Evolutionary conservation across 1,140 invertebrate genomes (phyloP).

Genomic region (Cotesia typhae): DNA sequence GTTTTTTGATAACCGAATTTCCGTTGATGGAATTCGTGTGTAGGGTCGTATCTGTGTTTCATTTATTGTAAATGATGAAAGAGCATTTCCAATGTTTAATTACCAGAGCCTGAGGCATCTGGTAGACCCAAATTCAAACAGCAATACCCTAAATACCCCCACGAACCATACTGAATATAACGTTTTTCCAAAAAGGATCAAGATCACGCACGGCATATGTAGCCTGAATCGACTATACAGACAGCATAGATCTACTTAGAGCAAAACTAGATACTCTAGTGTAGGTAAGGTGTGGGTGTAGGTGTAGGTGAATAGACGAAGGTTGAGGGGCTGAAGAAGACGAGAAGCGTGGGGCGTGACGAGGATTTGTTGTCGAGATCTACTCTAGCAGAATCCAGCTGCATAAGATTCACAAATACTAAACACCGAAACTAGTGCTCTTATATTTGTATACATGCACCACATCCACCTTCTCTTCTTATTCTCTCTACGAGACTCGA

Average conservation of each 20-base stretch:
- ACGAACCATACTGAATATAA: conserved; percentile 19
- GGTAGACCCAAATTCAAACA: conserved; percentile 19
- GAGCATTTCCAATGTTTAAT: conserved; percentile 29
- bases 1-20: no score
- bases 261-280: neutral
- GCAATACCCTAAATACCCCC: conserved; percentile 33
- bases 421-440: neutral
- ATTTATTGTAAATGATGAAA: neutral
- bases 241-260: neutral
- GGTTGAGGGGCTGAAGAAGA: neutral
- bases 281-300: neutral
- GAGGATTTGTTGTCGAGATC: conserved; percentile 1
- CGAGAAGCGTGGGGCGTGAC: conserved; percentile 36
- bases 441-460: neutral
- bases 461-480: conserved; percentile 17
- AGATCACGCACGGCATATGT: neutral
- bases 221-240: neutral
- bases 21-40: neutral
- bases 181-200: neutral
- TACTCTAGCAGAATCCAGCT: conserved; percentile 38
- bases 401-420: neutral
- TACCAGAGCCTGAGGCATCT: conserved; percentile 29
- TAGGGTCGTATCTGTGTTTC: neutral
- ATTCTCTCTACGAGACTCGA: neutral
- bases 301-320: conserved; percentile 2